Percentiles rank a stretch among this genome's conserved stretches.
phyloP scores from a whole-genome alignment of 2,113 vertebrate species.

The Nerophis ophidion region DNA sequence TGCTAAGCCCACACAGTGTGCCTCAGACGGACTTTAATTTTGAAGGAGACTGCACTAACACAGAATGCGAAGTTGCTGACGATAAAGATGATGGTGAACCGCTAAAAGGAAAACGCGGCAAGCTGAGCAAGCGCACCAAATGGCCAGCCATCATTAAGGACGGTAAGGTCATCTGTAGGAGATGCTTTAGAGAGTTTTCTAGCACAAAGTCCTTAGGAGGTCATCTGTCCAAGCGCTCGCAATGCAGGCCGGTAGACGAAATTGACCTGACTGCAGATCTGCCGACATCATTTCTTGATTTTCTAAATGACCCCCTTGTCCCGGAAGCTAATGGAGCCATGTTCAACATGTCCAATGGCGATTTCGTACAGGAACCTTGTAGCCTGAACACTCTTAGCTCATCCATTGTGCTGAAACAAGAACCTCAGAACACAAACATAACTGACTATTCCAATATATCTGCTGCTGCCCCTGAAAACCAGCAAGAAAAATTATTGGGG shows the following conservation, averaged over 20 bases:
- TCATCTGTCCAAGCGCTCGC: conserved; percentile 92
- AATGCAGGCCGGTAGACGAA: conserved; percentile 90
- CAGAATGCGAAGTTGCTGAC: conserved; percentile 55
- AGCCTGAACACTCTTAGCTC: conserved; percentile 55
- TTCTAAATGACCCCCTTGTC: conserved; percentile 82
- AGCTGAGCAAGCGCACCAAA: conserved; percentile 81
- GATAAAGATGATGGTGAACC: conserved; percentile 66
- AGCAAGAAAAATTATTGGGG: conserved; percentile 47
- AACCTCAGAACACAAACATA: conserved; percentile 55
- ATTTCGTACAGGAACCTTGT: conserved; percentile 59
- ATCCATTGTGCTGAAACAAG: conserved; percentile 51
- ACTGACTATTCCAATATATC: conserved; percentile 44
- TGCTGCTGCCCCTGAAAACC: conserved; percentile 39
- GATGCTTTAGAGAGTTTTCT: conserved; percentile 94
- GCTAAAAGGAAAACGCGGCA: conserved; percentile 84
- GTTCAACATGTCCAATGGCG: conserved; percentile 60
- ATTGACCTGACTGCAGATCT: conserved; percentile 86
- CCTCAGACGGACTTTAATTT: conserved; percentile 58
- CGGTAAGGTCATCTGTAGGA: conserved; percentile 95
- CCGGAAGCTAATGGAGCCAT: conserved; percentile 57
- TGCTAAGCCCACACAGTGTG: conserved; percentile 48
- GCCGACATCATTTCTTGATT: conserved; percentile 87
- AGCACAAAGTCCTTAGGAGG: conserved; percentile 96
- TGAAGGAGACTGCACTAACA: conserved; percentile 51
- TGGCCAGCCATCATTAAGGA: conserved; percentile 98